A percentile compares a stretch with the other conserved stretches of the same genome.
Evolutionary conservation across 2,113 vertebrate species (phyloP).

Genomic region (Miniopterus natalensis): DNA sequence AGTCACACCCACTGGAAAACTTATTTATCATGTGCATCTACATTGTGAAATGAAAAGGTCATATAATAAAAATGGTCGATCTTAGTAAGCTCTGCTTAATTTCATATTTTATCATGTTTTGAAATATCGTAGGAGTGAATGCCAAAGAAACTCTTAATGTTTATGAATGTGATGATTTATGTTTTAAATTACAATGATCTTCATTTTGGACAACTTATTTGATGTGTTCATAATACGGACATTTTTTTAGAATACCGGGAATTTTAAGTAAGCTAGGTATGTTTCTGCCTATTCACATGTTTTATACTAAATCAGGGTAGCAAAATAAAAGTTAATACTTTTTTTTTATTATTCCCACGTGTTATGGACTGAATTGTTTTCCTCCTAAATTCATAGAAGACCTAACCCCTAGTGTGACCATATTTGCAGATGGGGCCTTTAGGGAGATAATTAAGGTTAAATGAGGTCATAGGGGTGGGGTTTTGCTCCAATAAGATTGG

Average conservation of each 20-base stretch:
- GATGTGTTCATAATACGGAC: not conserved
- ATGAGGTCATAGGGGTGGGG: not conserved
- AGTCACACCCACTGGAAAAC: not conserved
- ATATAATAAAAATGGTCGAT: constrained; percentile 44
- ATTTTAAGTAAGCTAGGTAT: not conserved
- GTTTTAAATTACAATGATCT: constrained; percentile 16
- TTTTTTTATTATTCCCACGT: not conserved
- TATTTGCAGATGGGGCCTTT: not conserved
- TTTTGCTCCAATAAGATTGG: not conserved
- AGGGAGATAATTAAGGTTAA: not conserved
- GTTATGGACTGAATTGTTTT: not conserved
- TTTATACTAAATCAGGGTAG: not conserved
- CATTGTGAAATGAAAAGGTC: constrained; percentile 69
- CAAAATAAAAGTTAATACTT: not conserved
- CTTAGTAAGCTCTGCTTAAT: constrained; percentile 64
- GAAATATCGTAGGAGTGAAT: constrained; percentile 16
- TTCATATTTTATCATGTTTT: constrained; percentile 58
- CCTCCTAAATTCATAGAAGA: not conserved
- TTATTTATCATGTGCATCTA: constrained; percentile 35
- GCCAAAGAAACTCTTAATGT: constrained; percentile 14
- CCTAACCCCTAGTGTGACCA: not conserved
- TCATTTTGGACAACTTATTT: constrained; percentile 21
- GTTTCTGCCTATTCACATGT: not conserved
- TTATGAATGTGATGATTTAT: constrained; percentile 35
- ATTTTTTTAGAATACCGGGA: not conserved